A percentile compares a stretch with the other conserved stretches of the same genome.
Evolutionary conservation across 2,888 invertebrate genomes (phyloP).

Genomic region (Leptinotarsa juncta): DNA sequence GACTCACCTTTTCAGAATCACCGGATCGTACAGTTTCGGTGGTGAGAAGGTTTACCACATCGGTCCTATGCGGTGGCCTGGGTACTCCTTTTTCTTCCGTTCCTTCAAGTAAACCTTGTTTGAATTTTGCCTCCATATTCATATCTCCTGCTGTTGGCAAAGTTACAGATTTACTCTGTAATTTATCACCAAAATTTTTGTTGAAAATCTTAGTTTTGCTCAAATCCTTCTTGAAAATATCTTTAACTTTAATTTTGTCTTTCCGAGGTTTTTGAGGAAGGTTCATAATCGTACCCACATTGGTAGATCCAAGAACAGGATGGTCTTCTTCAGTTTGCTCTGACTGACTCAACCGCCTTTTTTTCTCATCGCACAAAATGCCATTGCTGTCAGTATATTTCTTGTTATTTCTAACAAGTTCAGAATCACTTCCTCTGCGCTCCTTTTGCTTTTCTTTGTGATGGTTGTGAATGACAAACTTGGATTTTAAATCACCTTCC

Average conservation of each 20-base stretch:
- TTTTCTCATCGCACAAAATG: constrained; percentile 74
- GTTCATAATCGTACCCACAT: constrained; percentile 74
- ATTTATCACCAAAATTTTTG: constrained; percentile 69
- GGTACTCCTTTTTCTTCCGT: constrained; percentile 57
- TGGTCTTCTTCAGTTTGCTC: constrained; percentile 57
- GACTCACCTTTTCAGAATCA: constrained; percentile 50
- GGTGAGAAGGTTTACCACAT: constrained; percentile 47
- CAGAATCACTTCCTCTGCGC: constrained; percentile 69
- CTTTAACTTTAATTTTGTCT: constrained; percentile 62
- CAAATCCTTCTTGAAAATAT: constrained; percentile 62
- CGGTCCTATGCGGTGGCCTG: constrained; percentile 61
- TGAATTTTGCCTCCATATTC: constrained; percentile 70
- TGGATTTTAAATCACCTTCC: constrained; percentile 51
- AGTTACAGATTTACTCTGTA: constrained; percentile 48
- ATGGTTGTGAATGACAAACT: constrained; percentile 58
- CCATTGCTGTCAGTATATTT: constrained; percentile 70
- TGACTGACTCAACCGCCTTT: constrained; percentile 73
- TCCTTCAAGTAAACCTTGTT: constrained; percentile 70
- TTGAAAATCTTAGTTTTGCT: constrained; percentile 67
- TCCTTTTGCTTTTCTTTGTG: constrained; percentile 65
- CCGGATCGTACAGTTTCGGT: constrained; percentile 42
- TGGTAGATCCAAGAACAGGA: constrained; percentile 73
- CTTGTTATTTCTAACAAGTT: constrained; percentile 60
- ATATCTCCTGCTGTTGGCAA: constrained; percentile 66
- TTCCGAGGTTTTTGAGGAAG: constrained; percentile 63